Evolutionary conservation across 2,888 invertebrate genomes (phyloP), one percentile per base, ranked within the genome.

Genomic region (Nomada fabriciana): DNA sequence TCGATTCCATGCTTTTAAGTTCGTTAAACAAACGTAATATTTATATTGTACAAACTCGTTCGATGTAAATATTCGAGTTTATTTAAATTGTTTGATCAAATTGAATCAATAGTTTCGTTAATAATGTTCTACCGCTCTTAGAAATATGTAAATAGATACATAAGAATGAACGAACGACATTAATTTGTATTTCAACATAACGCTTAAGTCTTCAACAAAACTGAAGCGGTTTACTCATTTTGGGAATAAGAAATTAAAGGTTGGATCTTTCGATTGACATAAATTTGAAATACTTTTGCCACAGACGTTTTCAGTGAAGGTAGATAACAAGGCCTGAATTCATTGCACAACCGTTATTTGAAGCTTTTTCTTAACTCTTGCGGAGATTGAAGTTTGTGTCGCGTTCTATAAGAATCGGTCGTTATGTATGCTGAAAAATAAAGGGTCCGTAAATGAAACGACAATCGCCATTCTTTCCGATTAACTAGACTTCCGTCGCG

Each of bases 361-460:
- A 15, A 57, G 20, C 36, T 57, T 55, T 57, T 20, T n/a, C 20
- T 55, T 18, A 69, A 59, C 57, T 36, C 13, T 47, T 23, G 2
- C 36, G 13, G 9, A 36, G 42, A 29, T 42, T 61, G 47, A 65
- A 18, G 47, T 53, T 47, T 11, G 15, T 53, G 60, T 79, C 79
- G 79, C 69, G 79, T 80, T 18, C 53, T 80, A 61, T 69, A 36
- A 36, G 73, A 76, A 80, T 85, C 76, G 85, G 77, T 77, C 82
- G 86, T 85, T 78, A 86, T 52, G 77, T 78, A 86, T 52, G 77
- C 71, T 74, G 69, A 76, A 83, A 70, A 88, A 86, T 88, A 86
- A 88, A 87, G 89, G 86, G 88, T 81, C 82, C 86, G 85, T 89
- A 81, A 85, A 90, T 88, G 88, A 85, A 90, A 89, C 86, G 86